Conservation (phyloP, 2,113 vertebrate species). For the Coptodon rendalli region DNA sequence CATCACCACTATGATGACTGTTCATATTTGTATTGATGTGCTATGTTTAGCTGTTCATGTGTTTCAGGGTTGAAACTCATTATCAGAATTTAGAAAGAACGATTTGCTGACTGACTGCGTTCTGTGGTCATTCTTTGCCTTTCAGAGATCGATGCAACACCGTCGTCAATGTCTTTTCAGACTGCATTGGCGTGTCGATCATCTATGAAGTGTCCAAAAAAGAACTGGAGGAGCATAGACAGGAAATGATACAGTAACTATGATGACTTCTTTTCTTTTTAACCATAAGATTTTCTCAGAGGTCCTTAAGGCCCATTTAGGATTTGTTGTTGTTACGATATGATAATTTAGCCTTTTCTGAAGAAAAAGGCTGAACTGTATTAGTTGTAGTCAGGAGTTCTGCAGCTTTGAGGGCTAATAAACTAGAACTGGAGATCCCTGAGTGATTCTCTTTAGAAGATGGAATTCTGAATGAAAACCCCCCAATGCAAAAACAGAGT, state of each 20-base stretch:
- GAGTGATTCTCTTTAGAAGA: background rate
- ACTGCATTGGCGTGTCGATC: background rate
- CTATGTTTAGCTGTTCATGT: background rate
- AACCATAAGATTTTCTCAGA: background rate
- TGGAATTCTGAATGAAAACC: background rate
- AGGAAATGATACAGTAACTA: background rate
- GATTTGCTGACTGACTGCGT: background rate
- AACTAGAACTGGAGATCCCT: background rate
- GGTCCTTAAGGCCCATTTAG: fast-evolving
- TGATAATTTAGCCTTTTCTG: background rate
- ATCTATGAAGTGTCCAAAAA: background rate
- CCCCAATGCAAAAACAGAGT: background rate
- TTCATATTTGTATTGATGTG: background rate
- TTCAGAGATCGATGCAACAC: background rate
- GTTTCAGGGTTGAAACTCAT: background rate
- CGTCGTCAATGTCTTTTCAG: background rate
- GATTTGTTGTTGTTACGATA: background rate
- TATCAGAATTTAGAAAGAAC: background rate
- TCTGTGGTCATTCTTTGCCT: background rate
- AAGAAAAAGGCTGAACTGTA: background rate
- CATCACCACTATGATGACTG: fast-evolving
- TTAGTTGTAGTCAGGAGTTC: background rate
- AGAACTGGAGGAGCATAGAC: background rate
- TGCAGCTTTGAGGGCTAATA: background rate
- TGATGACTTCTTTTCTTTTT: background rate